Evolutionary conservation across 2,797 vertebrate genomes (phyloP).

Genomic region (Morus bassanus): DNA sequence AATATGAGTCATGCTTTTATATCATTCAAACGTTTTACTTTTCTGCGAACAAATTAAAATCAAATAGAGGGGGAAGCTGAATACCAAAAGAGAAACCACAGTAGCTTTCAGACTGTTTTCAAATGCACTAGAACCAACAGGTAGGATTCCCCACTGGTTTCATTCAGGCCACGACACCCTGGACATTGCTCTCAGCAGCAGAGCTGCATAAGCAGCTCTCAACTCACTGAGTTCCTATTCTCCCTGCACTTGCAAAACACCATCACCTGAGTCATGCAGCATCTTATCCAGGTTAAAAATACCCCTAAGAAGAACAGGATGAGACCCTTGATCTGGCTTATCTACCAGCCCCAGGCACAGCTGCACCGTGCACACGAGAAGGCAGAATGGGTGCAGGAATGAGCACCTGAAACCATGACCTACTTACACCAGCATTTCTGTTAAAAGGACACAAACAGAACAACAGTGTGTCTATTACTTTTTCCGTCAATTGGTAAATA

Average conservation of each 20-base stretch:
- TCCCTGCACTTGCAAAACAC: neutral
- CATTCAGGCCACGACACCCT: neutral
- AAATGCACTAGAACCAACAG: neutral
- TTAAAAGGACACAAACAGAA: neutral
- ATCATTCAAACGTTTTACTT: neutral
- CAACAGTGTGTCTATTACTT: neutral
- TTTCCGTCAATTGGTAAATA: neutral
- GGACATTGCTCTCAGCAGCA: neutral
- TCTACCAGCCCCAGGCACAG: neutral
- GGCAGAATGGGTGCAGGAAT: neutral
- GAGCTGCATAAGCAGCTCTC: neutral
- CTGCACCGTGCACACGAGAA: neutral
- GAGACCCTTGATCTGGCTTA: conserved; percentile 31
- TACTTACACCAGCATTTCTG: neutral
- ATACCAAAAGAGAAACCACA: neutral
- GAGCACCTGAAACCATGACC: neutral
- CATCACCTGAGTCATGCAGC: neutral
- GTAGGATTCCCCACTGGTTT: neutral
- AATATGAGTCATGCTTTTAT: neutral
- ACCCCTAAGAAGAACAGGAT: conserved; percentile 42
- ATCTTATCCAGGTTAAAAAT: conserved; percentile 36
- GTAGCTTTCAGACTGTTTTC: neutral
- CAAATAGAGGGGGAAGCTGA: neutral
- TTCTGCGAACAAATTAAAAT: neutral
- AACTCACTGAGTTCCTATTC: neutral